phyloP scores from a whole-genome alignment of 1,140 invertebrate species.

The Magallana angulata region DNA sequence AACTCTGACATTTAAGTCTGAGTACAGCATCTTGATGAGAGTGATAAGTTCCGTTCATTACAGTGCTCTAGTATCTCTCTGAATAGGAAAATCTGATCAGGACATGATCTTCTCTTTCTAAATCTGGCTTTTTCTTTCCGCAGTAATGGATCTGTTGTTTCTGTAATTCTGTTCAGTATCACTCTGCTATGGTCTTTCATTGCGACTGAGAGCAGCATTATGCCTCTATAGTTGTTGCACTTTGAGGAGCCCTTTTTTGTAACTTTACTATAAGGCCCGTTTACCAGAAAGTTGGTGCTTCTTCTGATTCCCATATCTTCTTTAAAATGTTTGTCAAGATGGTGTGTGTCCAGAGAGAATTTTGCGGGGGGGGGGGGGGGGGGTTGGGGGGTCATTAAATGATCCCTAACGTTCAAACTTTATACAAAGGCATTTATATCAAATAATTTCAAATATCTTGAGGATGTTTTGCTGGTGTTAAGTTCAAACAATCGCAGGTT shows the following conservation, averaged over 20 bases:
- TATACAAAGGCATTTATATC: too few species aligned
- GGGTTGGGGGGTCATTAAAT: too few species aligned
- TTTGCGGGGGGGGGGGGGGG: too few species aligned
- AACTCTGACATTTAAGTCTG: neutral
- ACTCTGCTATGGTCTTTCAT: neutral
- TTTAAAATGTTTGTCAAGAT: constrained; percentile 42
- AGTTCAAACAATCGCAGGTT: too few species aligned
- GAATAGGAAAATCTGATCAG: neutral
- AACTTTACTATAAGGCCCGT: constrained; percentile 43
- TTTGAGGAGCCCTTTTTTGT: constrained; percentile 27
- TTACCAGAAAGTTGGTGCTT: too few species aligned
- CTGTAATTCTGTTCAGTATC: neutral
- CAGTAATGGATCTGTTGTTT: neutral
- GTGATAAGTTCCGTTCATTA: too few species aligned
- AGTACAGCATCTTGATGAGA: neutral
- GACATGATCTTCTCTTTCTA: too few species aligned
- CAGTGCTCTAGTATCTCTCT: neutral
- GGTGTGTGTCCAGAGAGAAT: neutral
- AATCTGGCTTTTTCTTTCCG: too few species aligned
- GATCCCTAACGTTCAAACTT: too few species aligned
- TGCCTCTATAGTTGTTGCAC: neutral
- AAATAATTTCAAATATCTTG: too few species aligned
- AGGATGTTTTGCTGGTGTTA: too few species aligned
- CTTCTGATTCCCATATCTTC: constrained; percentile 6
- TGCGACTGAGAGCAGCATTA: neutral